These are phyloP conservation scores for Flexamia atlantica DNA, from an alignment of 2,888 invertebrate genomes.

Conservation along the genomic window DNA sequence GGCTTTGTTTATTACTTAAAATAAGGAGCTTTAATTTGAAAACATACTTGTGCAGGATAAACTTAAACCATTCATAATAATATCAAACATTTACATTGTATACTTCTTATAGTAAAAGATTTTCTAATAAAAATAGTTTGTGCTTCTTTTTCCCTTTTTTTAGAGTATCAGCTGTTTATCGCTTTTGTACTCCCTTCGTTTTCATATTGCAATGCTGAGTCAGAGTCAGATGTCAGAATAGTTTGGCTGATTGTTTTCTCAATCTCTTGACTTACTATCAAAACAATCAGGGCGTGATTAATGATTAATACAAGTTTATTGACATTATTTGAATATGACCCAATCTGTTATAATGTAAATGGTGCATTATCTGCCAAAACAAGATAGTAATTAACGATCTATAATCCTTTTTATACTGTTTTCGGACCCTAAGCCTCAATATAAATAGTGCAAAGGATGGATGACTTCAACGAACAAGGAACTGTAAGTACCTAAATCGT, in stretches of 20 bases:
- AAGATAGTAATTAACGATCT: not conserved
- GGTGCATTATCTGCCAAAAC: not conserved
- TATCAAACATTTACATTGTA: no score
- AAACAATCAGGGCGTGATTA: no score
- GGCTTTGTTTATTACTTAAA: no score
- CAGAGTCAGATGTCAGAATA: slow-evolving; percentile 46
- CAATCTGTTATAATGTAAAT: not conserved
- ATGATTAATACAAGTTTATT: not conserved
- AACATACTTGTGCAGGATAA: no score
- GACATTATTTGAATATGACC: not conserved
- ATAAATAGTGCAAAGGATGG: not conserved
- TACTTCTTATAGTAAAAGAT: no score
- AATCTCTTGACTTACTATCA: not conserved
- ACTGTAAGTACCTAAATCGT: slow-evolving; percentile 21
- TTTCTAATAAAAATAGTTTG: no score
- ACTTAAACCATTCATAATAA: no score
- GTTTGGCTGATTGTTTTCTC: no score
- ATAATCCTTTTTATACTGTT: not conserved
- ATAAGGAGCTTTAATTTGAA: no score
- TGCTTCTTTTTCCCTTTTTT: no score
- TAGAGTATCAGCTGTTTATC: not conserved
- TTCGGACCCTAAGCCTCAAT: no score
- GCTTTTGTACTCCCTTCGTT: not conserved
- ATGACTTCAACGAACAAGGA: slow-evolving; percentile 43
- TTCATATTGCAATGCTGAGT: slow-evolving; percentile 25